Evolutionary conservation across 2,797 vertebrate genomes (phyloP).

Genomic region (Lates japonicus): DNA sequence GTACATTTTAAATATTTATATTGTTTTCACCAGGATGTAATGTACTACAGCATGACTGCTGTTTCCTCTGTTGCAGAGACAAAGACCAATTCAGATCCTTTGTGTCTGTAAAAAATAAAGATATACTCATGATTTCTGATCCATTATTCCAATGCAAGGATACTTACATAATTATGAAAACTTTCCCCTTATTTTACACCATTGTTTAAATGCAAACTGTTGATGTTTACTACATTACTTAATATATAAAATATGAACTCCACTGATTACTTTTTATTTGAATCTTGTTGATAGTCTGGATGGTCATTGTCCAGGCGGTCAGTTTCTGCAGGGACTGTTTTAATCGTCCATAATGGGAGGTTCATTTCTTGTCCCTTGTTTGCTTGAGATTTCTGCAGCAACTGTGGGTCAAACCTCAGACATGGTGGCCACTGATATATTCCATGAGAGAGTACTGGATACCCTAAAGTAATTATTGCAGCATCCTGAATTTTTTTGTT

Average conservation of each 20-base stretch:
- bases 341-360: conserved; percentile 60
- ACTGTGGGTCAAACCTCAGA: conserved; percentile 74
- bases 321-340: conserved; percentile 54
- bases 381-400: conserved; percentile 65
- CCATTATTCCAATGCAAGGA: not conserved
- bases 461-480: conserved; percentile 87
- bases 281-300: conserved; percentile 11
- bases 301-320: conserved; percentile 58
- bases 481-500: conserved; percentile 73
- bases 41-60: not conserved
- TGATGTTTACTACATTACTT: not conserved
- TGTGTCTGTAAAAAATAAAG: not conserved
- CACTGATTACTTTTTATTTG: not conserved
- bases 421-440: conserved; percentile 83
- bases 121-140: not conserved
- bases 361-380: conserved; percentile 68
- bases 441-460: conserved; percentile 84
- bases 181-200: not conserved
- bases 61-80: not conserved
- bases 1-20: not conserved
- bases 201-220: conserved; percentile 1
- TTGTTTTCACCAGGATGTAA: not conserved
- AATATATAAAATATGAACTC: not conserved
- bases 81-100: not conserved
- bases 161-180: not conserved